Percentiles rank a stretch among this genome's conserved stretches.
phyloP scores from a whole-genome alignment of 2,113 vertebrate species.

The Stegostoma tigrinum region DNA sequence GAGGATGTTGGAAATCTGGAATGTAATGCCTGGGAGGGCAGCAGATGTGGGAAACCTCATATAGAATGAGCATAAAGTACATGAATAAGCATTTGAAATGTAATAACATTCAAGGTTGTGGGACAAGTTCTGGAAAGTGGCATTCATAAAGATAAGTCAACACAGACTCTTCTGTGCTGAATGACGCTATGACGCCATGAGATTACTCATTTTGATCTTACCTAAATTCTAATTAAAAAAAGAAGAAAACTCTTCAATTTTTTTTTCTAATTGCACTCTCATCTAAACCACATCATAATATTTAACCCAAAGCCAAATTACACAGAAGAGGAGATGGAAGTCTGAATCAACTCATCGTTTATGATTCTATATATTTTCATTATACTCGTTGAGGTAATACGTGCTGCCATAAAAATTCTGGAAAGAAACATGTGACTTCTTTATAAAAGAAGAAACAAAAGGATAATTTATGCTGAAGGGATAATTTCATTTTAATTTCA shows the following conservation, averaged over 20 bases:
- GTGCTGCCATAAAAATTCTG: background rate
- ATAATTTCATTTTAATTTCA: conserved; percentile 7
- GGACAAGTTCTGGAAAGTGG: too few species aligned
- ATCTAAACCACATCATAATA: conserved; percentile 23
- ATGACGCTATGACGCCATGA: too few species aligned
- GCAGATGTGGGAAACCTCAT: too few species aligned
- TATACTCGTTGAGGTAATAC: background rate
- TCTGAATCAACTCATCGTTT: background rate
- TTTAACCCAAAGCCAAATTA: background rate
- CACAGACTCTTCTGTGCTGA: too few species aligned
- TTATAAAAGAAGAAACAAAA: background rate
- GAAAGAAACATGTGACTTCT: background rate
- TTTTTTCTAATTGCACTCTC: background rate
- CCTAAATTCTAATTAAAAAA: background rate
- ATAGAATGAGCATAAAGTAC: too few species aligned
- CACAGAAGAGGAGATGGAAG: background rate
- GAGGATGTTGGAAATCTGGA: too few species aligned
- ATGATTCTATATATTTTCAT: background rate
- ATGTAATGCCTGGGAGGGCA: too few species aligned
- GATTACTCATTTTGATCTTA: background rate
- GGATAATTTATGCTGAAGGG: background rate
- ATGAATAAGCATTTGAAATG: too few species aligned
- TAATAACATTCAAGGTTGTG: too few species aligned
- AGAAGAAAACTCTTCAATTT: background rate
- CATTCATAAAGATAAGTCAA: too few species aligned